Base-by-base conservation (phyloP, 2,113 vertebrate genomes). In the Tamias sibiricus region DNA sequence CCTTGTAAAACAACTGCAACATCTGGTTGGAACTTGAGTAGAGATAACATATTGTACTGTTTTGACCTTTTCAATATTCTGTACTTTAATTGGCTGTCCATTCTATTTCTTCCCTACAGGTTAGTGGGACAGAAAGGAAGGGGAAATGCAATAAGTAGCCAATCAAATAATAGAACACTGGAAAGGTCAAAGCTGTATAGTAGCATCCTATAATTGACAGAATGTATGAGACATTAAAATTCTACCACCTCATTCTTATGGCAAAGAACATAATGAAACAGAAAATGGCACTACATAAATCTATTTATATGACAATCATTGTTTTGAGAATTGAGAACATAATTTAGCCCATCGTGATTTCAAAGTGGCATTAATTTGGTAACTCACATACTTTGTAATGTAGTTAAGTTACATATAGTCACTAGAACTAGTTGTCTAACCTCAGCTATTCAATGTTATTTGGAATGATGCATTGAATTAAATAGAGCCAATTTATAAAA, bases 21-120 rank as follows among this genome's bases (percentile, higher is more conserved):
- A 83, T 35, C 47, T 93, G 14, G 52, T 86, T 97, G 84, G 26
- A 4, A 77, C 20, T 35, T 93, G 19, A 4, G 37, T 62, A 90
- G 57, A 54, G 2, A 28, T 83, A 97, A 59, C 47, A 2, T 79
- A 96, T 76, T 97, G 37, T 44, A 84, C 47, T 75, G 19, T 82
- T 97, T 90, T 98, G 95, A 96, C 82, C 80, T 98, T 98, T 97
- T 98, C 90, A 88, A 7, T 76, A 93, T 95, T 97, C 91, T 95
- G 2, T 66, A 32, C n/a, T 96, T 98, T 96, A 97, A 96, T 87
- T 97, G 71, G 87, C 72, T 97, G 82, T 10, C 1, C 0, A 1
- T 96, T 96, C 59, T n/a, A 0, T 69, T 44, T 40, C 93, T 97
- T 98, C 88, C 24, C 68, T 83, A 40, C 30, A 97, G 89, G 4